Conservation (phyloP, 2,797 vertebrate genomes). For the Buceros bicornis region DNA sequence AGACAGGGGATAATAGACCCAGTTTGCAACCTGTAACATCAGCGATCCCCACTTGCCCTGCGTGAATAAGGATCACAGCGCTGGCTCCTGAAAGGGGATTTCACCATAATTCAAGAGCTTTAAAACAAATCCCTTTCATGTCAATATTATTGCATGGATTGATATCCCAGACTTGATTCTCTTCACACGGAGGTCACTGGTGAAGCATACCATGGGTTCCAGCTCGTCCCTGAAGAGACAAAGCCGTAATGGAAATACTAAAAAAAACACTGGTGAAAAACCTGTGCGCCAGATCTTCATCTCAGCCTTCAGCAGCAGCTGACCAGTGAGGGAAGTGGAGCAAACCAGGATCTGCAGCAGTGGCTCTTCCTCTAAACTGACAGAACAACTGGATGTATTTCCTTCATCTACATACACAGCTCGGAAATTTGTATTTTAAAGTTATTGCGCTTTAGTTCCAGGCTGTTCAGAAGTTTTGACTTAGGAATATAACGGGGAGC, state of each 20-base stretch:
- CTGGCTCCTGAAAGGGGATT: background rate
- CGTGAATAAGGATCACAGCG: rapidly evolving
- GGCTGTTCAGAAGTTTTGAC: background rate
- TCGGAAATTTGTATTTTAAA: background rate
- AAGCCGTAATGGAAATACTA: background rate
- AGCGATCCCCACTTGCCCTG: background rate
- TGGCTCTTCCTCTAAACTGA: background rate
- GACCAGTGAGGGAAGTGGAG: background rate
- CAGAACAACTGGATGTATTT: background rate
- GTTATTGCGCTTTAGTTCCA: background rate
- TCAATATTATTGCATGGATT: background rate
- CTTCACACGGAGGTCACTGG: background rate
- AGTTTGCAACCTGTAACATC: background rate
- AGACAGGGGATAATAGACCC: background rate
- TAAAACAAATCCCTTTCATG: background rate
- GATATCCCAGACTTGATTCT: background rate
- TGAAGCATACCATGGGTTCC: background rate
- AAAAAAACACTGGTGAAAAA: background rate
- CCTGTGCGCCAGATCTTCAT: rapidly evolving
- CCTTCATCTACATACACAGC: background rate
- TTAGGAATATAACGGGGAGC: background rate
- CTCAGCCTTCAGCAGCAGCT: background rate
- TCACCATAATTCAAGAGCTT: background rate
- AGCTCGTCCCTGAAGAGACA: background rate
- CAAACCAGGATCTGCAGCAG: background rate